phyloP scores from a whole-genome alignment of 2,888 invertebrate species.

The Epistrophe eligans region DNA sequence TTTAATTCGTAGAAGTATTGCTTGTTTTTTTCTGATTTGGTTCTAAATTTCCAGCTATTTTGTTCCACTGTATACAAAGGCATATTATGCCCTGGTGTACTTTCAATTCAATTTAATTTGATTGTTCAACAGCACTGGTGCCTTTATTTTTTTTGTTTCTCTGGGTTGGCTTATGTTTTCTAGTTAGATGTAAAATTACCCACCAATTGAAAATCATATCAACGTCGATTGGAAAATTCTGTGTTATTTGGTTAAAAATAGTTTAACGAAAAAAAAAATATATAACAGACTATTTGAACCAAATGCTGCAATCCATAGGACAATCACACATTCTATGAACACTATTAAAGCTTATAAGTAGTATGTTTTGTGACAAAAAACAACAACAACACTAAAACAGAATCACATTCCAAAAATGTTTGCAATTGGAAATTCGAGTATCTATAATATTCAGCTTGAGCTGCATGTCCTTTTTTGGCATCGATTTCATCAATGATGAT shows the following conservation, averaged over 20 bases:
- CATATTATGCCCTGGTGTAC: neutral
- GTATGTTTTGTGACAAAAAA: neutral
- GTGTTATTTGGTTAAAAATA: slow-evolving; percentile 2
- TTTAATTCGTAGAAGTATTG: no score
- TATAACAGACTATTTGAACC: neutral
- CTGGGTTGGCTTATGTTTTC: neutral
- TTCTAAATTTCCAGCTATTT: neutral
- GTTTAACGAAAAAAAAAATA: neutral
- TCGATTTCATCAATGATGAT: neutral
- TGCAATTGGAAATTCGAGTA: slow-evolving; percentile 3
- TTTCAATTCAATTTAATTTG: slow-evolving; percentile 20
- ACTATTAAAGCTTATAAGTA: neutral
- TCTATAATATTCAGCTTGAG: neutral
- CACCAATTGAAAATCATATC: slow-evolving; percentile 58
- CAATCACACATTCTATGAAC: neutral
- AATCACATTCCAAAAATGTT: neutral
- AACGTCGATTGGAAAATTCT: slow-evolving; percentile 6
- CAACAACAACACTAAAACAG: neutral
- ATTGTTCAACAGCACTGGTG: neutral
- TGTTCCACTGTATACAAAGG: neutral
- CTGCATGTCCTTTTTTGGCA: slow-evolving; percentile 11
- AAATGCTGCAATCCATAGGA: neutral
- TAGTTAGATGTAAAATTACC: slow-evolving; percentile 45
- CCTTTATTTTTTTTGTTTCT: neutral
- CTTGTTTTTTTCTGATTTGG: neutral